A percentile compares a stretch with the other conserved stretches of the same genome.
Evolutionary conservation across 2,797 vertebrate genomes (phyloP).

Genomic region (Antennarius maculatus): DNA sequence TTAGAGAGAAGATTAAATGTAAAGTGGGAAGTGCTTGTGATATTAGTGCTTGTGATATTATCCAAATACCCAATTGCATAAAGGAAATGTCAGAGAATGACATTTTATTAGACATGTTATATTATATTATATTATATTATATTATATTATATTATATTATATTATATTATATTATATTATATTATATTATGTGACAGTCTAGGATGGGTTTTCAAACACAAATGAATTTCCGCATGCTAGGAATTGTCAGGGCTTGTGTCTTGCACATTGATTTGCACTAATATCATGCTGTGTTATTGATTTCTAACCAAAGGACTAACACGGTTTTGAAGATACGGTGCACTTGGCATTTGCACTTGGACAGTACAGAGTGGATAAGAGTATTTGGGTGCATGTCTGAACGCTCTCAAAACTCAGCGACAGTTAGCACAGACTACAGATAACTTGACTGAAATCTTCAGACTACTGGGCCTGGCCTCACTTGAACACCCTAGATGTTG

Average conservation of each 20-base stretch:
- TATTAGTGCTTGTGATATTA: conserved; percentile 46
- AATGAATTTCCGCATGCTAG: conserved; percentile 73
- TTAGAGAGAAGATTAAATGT: conserved; percentile 65
- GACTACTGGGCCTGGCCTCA: conserved; percentile 58
- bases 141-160: no score
- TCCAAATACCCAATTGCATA: conserved; percentile 65
- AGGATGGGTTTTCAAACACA: conserved; percentile 66
- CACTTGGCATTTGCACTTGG: conserved; percentile 71
- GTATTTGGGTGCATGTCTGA: conserved; percentile 66
- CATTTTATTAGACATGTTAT: conserved; percentile 71
- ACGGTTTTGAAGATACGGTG: conserved; percentile 76
- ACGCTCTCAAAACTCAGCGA: conserved; percentile 66
- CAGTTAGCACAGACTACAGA: conserved; percentile 72
- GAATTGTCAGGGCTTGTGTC: conserved; percentile 66
- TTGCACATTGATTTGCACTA: conserved; percentile 77
- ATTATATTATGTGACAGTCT: conserved; percentile 49
- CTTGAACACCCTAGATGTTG: conserved; percentile 50
- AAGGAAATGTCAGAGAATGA: conserved; percentile 81
- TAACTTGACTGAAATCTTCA: conserved; percentile 65
- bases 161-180: no score
- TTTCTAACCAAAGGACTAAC: conserved; percentile 78
- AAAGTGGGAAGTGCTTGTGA: conserved; percentile 59
- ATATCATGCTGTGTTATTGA: conserved; percentile 81
- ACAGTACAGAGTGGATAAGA: conserved; percentile 65
- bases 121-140: no score